Conservation (phyloP, 2,797 vertebrate genomes). For the Triplophysa yarkandensis region DNA sequence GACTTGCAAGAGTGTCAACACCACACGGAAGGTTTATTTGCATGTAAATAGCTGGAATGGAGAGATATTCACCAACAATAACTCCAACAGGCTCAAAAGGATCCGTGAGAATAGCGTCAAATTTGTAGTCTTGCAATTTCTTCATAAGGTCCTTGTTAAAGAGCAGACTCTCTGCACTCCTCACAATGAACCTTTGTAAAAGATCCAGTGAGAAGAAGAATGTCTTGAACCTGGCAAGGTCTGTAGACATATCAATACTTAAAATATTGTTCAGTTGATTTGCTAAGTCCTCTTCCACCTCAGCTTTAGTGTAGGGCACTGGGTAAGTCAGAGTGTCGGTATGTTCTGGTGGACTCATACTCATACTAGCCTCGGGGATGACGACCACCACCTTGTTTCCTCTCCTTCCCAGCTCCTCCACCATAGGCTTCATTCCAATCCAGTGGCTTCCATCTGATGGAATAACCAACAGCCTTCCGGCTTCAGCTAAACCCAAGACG, state of each 20-base stretch:
- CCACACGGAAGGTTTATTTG: slow-evolving; percentile 60
- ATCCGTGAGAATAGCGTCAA: slow-evolving; percentile 67
- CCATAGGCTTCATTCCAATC: slow-evolving; percentile 67
- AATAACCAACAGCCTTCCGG: slow-evolving; percentile 68
- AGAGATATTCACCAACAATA: slow-evolving; percentile 67
- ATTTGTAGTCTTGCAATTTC: slow-evolving; percentile 45
- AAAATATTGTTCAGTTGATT: rapidly evolving
- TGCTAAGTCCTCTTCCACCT: neutral
- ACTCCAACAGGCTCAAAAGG: slow-evolving; percentile 63
- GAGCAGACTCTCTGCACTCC: slow-evolving; percentile 53
- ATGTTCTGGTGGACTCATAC: slow-evolving; percentile 57
- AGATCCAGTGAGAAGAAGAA: slow-evolving; percentile 6
- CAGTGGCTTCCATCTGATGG: slow-evolving; percentile 75
- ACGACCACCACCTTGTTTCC: slow-evolving; percentile 71
- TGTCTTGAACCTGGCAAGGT: neutral
- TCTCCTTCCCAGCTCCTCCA: slow-evolving; percentile 62
- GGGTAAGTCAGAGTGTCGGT: slow-evolving; percentile 65
- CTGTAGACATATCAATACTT: slow-evolving; percentile 19
- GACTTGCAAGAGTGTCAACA: slow-evolving; percentile 52
- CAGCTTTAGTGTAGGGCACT: slow-evolving; percentile 40
- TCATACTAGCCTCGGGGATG: slow-evolving; percentile 48
- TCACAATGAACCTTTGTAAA: slow-evolving; percentile 16
- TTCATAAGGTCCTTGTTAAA: slow-evolving; percentile 58
- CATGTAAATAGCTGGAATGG: slow-evolving; percentile 66
- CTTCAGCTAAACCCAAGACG: slow-evolving; percentile 14